Conservation (phyloP, 2,113 vertebrate species). For the Chlamydotis undulata region DNA sequence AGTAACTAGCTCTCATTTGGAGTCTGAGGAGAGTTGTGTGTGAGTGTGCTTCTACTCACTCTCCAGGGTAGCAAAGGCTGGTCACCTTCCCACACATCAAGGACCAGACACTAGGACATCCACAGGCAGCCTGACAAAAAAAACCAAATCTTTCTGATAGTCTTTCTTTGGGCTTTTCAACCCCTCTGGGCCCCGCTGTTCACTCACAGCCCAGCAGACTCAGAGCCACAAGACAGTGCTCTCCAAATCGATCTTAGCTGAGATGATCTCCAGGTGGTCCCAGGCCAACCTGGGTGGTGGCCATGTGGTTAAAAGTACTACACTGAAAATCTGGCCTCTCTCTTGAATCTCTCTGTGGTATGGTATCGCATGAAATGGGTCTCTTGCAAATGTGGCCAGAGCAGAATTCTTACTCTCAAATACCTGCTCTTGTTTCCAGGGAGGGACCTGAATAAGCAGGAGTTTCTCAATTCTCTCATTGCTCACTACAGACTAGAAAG, state of each 20-base stretch:
- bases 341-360: background rate
- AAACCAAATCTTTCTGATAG: background rate
- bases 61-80: background rate
- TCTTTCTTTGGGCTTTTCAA: background rate
- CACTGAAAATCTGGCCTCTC: background rate
- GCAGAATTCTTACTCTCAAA: background rate
- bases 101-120: background rate
- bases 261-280: background rate
- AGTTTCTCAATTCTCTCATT: background rate
- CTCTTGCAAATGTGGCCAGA: background rate
- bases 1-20: background rate
- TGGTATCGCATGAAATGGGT: background rate
- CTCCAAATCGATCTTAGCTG: background rate
- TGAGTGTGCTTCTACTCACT: background rate
- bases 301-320: background rate
- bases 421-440: background rate
- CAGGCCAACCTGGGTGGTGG: background rate
- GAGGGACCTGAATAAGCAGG: background rate
- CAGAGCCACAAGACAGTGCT: background rate
- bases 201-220: background rate
- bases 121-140: background rate
- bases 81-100: rapidly evolving
- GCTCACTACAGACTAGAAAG: background rate
- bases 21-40: background rate
- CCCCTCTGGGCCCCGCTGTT: background rate